Evolutionary conservation across 2,888 invertebrate species (phyloP), one percentile per base, ranked within the genome.

Genomic region (Morinoia aosen): DNA sequence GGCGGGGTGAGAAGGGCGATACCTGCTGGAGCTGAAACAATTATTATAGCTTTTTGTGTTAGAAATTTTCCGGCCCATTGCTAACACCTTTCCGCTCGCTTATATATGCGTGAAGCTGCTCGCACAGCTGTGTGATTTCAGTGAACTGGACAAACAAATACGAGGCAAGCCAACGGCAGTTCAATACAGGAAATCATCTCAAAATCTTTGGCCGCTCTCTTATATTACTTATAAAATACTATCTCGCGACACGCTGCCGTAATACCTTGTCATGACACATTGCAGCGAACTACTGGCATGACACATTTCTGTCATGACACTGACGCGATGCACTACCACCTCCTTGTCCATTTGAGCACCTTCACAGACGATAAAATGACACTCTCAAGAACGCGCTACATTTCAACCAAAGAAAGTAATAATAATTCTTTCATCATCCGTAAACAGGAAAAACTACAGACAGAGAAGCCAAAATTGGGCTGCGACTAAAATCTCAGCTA

Each of bases 191-290:
- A 57, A 93, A 93, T 11, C 90, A 90, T n/a, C 48, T 93, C 57
- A 57, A 57, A 93, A 93, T 93, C 93, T 93, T 93, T 93, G 93
- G 93, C 93, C 93, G 57, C 48, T 93, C 48, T 93, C 56, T 93
- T 48, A 93, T 2, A 93, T 48, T 93, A 93, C 93, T 93, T 93
- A 93, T 57, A 93, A 56, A 57, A 76, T 76, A 76, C 76, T 19
- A 76, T 33, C 25, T 76, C 76, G 25, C 33, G 76, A 76, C 76
- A 33, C 76, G 25, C 76, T 16, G 76, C 25, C 76, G 76, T 33
- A 76, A 76, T 33, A 76, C 8, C 76, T 25, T 76, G 19, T 33
- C 76, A 76, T 33, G 76, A 76, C 76, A 76, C 76, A 76, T 61
- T 61, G 76, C 25, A 16, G 76, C 25, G 25, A 76, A 10, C 8